phyloP scores from a whole-genome alignment of 2,113 vertebrate species.

The Leucopsar rothschildi region DNA sequence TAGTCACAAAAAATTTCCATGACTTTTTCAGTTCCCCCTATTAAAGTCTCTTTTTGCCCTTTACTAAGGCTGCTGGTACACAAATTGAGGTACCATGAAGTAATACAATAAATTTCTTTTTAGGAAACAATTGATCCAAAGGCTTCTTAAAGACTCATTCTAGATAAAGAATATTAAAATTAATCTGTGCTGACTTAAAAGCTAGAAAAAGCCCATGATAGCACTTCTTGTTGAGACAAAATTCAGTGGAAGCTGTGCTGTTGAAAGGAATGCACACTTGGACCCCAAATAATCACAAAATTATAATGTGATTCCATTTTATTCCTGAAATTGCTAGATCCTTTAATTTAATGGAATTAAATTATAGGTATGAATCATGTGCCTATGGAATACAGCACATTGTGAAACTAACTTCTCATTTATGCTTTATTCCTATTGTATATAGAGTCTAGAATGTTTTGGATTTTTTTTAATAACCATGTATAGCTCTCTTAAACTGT shows the following conservation, averaged over 20 bases:
- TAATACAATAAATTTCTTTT: not conserved
- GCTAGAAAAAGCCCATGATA: not conserved
- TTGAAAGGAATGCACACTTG: not conserved
- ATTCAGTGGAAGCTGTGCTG: not conserved
- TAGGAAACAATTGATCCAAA: not conserved
- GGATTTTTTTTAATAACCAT: conserved; percentile 42
- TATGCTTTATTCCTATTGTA: not conserved
- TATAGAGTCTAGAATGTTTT: not conserved
- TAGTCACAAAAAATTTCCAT: not conserved
- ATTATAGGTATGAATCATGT: not conserved
- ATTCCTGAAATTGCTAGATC: not conserved
- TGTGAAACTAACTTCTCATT: not conserved
- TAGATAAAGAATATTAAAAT: not conserved
- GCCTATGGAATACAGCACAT: not conserved
- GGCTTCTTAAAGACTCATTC: not conserved
- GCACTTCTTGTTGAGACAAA: not conserved
- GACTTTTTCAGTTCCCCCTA: not conserved
- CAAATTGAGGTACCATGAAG: not conserved
- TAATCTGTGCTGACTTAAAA: not conserved
- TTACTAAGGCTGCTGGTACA: not conserved
- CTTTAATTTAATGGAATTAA: not conserved
- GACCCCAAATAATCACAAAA: not conserved
- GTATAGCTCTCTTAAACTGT: conserved; percentile 51
- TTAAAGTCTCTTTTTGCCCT: not conserved
- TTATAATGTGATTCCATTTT: not conserved